Evolutionary conservation across 92 coral and sea anemone genomes (phyloP), one percentile per base, ranked within the genome.

Genomic region (Umimayanthus kanabou): DNA sequence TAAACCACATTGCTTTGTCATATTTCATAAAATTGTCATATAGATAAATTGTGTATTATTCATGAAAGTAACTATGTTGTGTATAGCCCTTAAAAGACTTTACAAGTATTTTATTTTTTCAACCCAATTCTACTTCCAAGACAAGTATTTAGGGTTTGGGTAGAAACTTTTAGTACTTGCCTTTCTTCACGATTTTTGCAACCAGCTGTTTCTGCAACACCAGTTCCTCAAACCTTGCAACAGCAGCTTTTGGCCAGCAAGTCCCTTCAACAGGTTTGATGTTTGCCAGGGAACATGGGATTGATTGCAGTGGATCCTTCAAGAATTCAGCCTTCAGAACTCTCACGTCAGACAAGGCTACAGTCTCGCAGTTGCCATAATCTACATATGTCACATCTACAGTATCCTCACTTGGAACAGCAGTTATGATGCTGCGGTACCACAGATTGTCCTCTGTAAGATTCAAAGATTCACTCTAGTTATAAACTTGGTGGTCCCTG

Each of bases 291-390:
- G 94, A 84, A 58, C 98, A 91, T 78, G 53, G 71, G 69, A 94
- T 76, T 23, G 93, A 92, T 72, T 94, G 98, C 16, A 85, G 86
- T n/a, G 94, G 90, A 39, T 89, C 77, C 85, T 40, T 73, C 84
- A 87, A 39, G 75, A 91, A 89, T 37, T 88, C 88, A 29, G 76
- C 88, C 42, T 76, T 85, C 39, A 94, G 76, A 13, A 77, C 26
- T 87, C 90, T 96, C 73, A 94, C 90, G 11, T 92, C 85, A 71
- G 75, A 50, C 28, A 93, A 76, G 4, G 90, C 72, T 5, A 91
- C 82, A 23, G 79, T 80, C 82, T 93, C 96, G 13, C 55, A 72
- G 72, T 96, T 96, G 1, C 98, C 98, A 74, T 88, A 96, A 78
- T 96, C 98, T 0, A 94, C 82, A 85, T 87, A 96, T 20, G 10